Base-by-base conservation (phyloP, 1,140 invertebrate genomes). In the Ephestia elutella region DNA sequence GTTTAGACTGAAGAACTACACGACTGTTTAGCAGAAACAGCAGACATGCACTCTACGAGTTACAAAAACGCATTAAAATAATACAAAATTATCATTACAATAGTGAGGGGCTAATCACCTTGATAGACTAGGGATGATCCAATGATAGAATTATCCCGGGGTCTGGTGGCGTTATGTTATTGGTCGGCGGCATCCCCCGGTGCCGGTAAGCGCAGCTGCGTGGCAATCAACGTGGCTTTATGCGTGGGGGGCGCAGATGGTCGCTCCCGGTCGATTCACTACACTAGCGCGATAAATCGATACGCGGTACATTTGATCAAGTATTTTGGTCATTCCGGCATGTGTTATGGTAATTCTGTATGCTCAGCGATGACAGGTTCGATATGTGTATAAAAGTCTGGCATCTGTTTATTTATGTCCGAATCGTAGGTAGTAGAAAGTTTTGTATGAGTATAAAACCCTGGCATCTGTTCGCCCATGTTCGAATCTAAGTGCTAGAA, bases 221-320 rank as follows among this genome's bases (percentile, higher is more conserved):
- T 63, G 63, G 62, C 70, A 75, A 73, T 76, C 73, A 77, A 71
- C 70, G 60, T 57, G 55, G 64, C 67, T 56, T 79, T 75, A 68
- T 81, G 82, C 71, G 76, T 78, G 78, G 80, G 82, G 80, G 78
- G 66, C 75, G 82, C 82, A 86, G 80, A 83, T 83, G 82, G 73
- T 71, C 66, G 71, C 71, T 76, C 72, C 69, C 69, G 66, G 21
- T 63, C 60, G 56, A 70, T 70, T 65, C 60, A 15, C 49, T 51
- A 65, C 9, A 10, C 63, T 57, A 53, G 58, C 17, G 11, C 49
- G 25, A 61, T 66, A 67, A 73, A 78, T 80, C 75, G 75, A 76
- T 78, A 32, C 20, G 54, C 18, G 25, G 57, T 56, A 38, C 59
- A 49, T 49, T 51, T 56, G 7, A 32, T 60, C 35, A 53, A 59